Conservation (phyloP, 2,888 invertebrate genomes). For the Athetis lepigone region DNA sequence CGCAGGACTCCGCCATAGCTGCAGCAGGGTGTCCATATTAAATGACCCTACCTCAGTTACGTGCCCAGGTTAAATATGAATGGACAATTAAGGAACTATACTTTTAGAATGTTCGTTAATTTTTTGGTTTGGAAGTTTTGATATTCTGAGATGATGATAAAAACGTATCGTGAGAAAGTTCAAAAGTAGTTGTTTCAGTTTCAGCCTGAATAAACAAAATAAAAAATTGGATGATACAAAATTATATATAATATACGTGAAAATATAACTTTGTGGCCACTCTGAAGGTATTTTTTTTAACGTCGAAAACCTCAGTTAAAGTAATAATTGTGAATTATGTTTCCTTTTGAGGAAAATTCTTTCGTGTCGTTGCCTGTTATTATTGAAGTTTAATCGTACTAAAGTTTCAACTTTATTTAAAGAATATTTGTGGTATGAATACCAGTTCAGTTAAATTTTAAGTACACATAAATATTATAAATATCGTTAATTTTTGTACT, state of each 20-base stretch:
- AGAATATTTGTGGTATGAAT: no score
- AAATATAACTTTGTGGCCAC: not conserved
- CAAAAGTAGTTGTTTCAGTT: not conserved
- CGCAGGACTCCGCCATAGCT: constrained; percentile 20
- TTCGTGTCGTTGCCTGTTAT: no score
- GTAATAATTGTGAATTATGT: not conserved
- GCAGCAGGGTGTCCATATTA: constrained; percentile 29
- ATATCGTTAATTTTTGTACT: no score
- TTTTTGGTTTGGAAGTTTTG: no score
- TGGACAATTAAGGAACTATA: constrained; percentile 35
- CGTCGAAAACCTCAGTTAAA: not conserved
- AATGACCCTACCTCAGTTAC: constrained; percentile 32
- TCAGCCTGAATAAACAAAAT: not conserved
- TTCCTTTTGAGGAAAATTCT: no score
- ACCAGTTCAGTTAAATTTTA: no score
- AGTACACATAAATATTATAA: no score
- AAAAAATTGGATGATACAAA: not conserved
- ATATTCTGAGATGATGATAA: no score
- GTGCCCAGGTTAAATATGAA: constrained; percentile 30
- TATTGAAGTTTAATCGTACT: no score
- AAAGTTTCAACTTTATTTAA: no score
- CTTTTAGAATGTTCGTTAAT: no score
- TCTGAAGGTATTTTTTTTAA: not conserved
- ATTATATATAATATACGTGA: no score
- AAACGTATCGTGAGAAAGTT: not conserved